phyloP scores from a whole-genome alignment of 2,113 vertebrate species.

The Pterocles orientalis region DNA sequence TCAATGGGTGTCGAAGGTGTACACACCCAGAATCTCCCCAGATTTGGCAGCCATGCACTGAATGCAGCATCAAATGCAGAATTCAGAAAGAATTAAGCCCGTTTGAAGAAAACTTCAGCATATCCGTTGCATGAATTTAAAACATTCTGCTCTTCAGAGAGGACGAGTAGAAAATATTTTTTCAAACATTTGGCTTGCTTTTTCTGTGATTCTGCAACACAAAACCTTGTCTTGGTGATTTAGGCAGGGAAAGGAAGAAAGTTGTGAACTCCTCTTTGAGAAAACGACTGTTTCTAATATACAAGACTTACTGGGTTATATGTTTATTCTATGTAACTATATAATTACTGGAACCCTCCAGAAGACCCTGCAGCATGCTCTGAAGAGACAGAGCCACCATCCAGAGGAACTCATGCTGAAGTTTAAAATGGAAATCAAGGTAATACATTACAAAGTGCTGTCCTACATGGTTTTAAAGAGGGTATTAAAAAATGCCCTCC shows the following conservation, averaged over 20 bases:
- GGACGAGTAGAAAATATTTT: not conserved
- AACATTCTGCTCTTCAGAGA: not conserved
- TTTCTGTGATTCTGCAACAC: not conserved
- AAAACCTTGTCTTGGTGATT: not conserved
- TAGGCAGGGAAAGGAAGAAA: not conserved
- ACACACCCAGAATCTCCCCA: not conserved
- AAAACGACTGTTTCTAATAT: not conserved
- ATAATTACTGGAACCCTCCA: not conserved
- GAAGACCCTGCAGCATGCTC: not conserved
- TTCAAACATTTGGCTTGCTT: not conserved
- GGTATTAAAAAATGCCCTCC: fast-evolving
- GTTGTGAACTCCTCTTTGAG: not conserved
- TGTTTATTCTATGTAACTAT: not conserved
- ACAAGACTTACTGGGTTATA: not conserved
- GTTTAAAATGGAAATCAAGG: not conserved
- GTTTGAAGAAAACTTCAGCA: not conserved
- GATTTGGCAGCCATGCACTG: not conserved
- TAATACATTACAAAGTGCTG: not conserved
- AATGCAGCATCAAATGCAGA: not conserved
- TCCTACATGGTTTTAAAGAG: not conserved
- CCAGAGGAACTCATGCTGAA: not conserved
- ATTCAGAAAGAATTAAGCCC: not conserved
- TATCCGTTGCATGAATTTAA: not conserved
- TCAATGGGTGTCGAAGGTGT: not conserved
- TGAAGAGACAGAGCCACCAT: not conserved